phyloP scores from a whole-genome alignment of 1,140 invertebrate genomes.

The Drosophila lowei region DNA sequence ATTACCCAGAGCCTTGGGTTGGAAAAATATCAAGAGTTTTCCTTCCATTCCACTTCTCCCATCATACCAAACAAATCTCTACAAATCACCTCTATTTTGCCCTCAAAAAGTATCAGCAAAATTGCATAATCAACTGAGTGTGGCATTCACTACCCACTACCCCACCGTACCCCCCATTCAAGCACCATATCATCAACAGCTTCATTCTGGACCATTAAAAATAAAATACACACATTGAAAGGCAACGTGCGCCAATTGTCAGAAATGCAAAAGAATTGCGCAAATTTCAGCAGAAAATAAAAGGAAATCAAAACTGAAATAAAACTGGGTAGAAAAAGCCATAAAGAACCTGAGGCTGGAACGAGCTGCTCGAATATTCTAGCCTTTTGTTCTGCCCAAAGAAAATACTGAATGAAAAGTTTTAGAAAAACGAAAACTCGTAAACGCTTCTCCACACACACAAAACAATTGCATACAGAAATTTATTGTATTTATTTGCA shows the following conservation, averaged over 20 bases:
- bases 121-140: too few species aligned
- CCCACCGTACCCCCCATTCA: neutral
- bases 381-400: slow-evolving; percentile 24
- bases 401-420: slow-evolving; percentile 17
- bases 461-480: slow-evolving; percentile 6
- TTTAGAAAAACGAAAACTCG: too few species aligned
- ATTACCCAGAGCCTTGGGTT: too few species aligned
- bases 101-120: too few species aligned
- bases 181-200: slow-evolving; percentile 30
- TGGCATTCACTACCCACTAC: too few species aligned
- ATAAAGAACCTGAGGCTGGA: slow-evolving; percentile 29
- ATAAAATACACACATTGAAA: slow-evolving; percentile 47
- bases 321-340: slow-evolving; percentile 17
- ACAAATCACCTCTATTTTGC: too few species aligned
- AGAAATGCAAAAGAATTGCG: slow-evolving; percentile 52
- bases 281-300: slow-evolving; percentile 43
- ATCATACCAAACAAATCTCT: too few species aligned
- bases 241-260: slow-evolving; percentile 72
- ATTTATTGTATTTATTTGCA: slow-evolving; percentile 26
- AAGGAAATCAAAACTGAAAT: slow-evolving; percentile 27
- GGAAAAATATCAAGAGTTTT: too few species aligned
- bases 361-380: slow-evolving; percentile 12
- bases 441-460: neutral
- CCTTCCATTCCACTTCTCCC: too few species aligned
- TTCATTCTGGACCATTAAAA: slow-evolving; percentile 48